Evolutionary conservation across 2,888 invertebrate species (phyloP), one percentile per base, ranked within the genome.

Genomic region (Epirrita christyi): DNA sequence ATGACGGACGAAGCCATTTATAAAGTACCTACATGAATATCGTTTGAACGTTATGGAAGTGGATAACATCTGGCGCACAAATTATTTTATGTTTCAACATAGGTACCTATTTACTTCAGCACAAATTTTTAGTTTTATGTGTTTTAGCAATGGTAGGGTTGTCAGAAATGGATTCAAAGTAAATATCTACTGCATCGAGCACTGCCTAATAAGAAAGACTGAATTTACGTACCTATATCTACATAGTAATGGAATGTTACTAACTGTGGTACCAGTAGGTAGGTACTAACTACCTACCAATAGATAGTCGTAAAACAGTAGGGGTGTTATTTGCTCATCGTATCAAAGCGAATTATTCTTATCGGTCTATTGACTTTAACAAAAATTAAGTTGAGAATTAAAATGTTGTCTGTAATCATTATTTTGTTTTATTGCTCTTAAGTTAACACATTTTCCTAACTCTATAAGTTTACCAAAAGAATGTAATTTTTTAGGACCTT

Each of bases 131-230:
- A 2, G n/a, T 6, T 41, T 21, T 49, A 6, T 7, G 45, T 27
- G 64, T 67, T 72, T 55, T 71, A 59, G 69, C 78, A 70, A 68
- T 72, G 72, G 45, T 41, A 32, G 32, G 48, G 13, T 34, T 46
- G 43, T 49, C 52, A 67, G 72, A 72, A 76, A 77, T 71, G 72
- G 72, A 77, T 76, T 62, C 70, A 66, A 71, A 68, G 72, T 36
- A 38, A 46, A 54, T 27, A 59, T 36, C 48, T 41, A 43, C 40
- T 46, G 54, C 42, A 47, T 42, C 32, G 34, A 48, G 48, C 52
- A 58, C 55, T 71, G 74, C 88, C 89, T 90, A 87, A 82, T 46
- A 36, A 71, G 70, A 83, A 91, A 91, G 91, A 91, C 91, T 91
- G 91, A 91, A 88, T 86, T 85, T 85, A 84, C 80, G 76, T 83